Base-by-base conservation (phyloP, 1,140 invertebrate species). In the Bicyclus anynana region DNA sequence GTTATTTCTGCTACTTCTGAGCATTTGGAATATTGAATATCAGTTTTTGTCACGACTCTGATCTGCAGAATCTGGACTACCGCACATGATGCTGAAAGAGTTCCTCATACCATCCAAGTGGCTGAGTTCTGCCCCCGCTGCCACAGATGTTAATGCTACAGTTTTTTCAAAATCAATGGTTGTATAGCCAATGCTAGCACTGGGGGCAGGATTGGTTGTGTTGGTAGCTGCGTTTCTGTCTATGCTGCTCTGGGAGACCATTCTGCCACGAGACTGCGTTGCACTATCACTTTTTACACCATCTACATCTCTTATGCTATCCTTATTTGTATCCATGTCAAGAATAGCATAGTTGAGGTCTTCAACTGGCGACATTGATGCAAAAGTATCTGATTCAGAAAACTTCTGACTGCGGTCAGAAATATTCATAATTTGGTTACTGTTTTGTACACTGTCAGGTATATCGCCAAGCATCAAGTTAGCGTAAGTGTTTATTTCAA, bases 131-230 rank as follows among this genome's bases (percentile, higher is more conserved):
- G 75, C 69, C 10, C 79, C 78, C 13, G 84, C 67, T 20, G 89
- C 87, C 18, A 89, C 87, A 23, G 87, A 89, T 7, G 93, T 94
- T n/a, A 98, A 88, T 12, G 97, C 97, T 21, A 93, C 94, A 1
- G 97, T 98, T 83, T 95, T 96, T 71, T 97, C 94, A 82, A 98
- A 98, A 87, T 98, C 97, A 55, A 98, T 98, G 0, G 94, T 96
- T 7, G 96, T 96, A 74, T 98, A 98, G 42, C 95, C 94, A 71
- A 95, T 93, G 16, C 69, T 77, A 10, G 89, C 76, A 20, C 90
- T 90, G 4, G 85, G 89, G 0, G 91, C 90, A 46, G 90, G 84
- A 9, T 80, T 69, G 3, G 67, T 5, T 52, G 51, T 57, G 61
- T 58, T 74, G 29, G 58, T 23, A 29, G 55, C 40, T 23, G 53